Evolutionary conservation across 2,797 vertebrate genomes (phyloP).

Genomic region (Sebastolobus altivelis): DNA sequence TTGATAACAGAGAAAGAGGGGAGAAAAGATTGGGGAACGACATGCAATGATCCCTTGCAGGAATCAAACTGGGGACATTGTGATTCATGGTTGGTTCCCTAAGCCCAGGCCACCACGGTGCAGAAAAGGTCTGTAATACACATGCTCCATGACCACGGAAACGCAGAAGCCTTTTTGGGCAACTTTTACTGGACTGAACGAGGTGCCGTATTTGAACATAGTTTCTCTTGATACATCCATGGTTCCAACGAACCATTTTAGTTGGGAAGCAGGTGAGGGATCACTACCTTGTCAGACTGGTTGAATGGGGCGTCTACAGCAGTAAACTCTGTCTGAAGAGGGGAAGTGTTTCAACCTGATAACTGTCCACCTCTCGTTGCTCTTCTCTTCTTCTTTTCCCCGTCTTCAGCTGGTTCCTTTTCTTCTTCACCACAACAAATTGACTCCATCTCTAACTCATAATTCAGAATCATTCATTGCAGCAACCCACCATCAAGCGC

Average conservation of each 20-base stretch:
- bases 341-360: background rate
- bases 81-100: background rate
- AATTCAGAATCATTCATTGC: conserved; percentile 11
- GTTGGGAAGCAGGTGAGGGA: background rate
- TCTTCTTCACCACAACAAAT: conserved; percentile 14
- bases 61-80: background rate
- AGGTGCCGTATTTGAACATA: background rate
- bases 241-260: background rate
- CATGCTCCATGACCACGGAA: background rate
- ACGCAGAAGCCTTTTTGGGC: background rate
- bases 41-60: background rate
- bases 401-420: conserved; percentile 6
- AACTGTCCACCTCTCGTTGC: background rate
- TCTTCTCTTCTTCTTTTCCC: background rate
- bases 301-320: background rate
- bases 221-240: background rate
- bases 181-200: background rate
- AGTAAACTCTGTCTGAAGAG: conserved; percentile 2
- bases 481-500: conserved; percentile 39
- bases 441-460: background rate
- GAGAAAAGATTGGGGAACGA: background rate
- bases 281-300: background rate
- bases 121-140: background rate
- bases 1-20: background rate
- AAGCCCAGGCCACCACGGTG: background rate